Evolutionary conservation across 2,113 vertebrate species (phyloP), one percentile per base, ranked within the genome.

Genomic region (Rhizomys pruinosus): DNA sequence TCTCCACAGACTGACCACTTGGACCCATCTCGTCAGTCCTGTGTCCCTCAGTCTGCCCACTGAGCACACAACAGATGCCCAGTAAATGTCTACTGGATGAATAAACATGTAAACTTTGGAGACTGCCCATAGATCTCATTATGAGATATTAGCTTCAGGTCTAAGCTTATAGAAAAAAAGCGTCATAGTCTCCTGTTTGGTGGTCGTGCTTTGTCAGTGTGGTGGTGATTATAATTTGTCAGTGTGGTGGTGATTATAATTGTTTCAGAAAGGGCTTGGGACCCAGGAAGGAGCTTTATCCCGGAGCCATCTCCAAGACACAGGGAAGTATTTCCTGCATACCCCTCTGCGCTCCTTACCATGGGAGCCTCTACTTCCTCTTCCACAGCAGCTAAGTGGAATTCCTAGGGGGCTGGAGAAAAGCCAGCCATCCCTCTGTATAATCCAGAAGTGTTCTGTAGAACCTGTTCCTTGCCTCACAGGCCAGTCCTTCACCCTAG

Each of bases 161-260:
- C 69, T 61, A n/a, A 52, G 29, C 32, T 76, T 64, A 71, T 68
- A 52, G 71, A 55, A 85, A 93, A 72, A 6, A 57, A 77, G 90
- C 47, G 15, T 7, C 2, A 2, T 39, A 29, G 47, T 25, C 20
- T 86, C 22, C 44, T 39, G 44, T 90, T 57, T 69, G 63, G 32
- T 19, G 17, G 34, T 78, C 9, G 52, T 6, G 42, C 47, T 23
- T 37, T 95, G 61, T 57, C 27, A 61, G 34, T 5, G n/a, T n/a
- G 16, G 1, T n/a, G 20, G 52, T 7, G 0, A 77, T n/a, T n/a
- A n/a, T n/a, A n/a, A n/a, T 23, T 37, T 95, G 61, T 57, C 27
- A 61, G 34, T 5, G n/a, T n/a, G 16, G 1, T n/a, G 20, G 52
- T 7, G 0, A 77, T n/a, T n/a, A n/a, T n/a, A n/a, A n/a, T 2